These are phyloP conservation scores for Galleria mellonella DNA, from an alignment of 1,140 invertebrate genomes.

Conservation along the genomic window DNA sequence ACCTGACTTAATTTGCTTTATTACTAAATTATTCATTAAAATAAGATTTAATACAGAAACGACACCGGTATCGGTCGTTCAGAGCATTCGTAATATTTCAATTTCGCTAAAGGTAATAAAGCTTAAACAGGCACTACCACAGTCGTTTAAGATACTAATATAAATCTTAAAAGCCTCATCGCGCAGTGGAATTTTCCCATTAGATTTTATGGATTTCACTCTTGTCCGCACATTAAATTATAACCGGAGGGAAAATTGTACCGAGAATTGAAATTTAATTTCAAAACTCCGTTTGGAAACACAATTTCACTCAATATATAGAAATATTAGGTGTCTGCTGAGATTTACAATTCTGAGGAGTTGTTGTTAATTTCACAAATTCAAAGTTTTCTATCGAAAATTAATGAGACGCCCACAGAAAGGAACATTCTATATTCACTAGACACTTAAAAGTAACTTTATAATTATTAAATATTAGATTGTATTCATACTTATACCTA, in stretches of 20 bases:
- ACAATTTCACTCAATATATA: slow-evolving; percentile 10
- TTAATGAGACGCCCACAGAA: too few relatives aligned
- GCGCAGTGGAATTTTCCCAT: slow-evolving; percentile 51
- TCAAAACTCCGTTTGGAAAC: slow-evolving; percentile 14
- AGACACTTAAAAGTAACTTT: too few relatives aligned
- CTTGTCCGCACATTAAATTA: slow-evolving; percentile 63
- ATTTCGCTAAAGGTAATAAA: slow-evolving; percentile 24
- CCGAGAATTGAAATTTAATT: slow-evolving; percentile 54
- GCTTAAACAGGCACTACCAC: slow-evolving; percentile 22
- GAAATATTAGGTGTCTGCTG: slow-evolving; percentile 6
- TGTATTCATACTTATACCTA: too few relatives aligned
- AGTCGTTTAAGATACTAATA: slow-evolving; percentile 41
- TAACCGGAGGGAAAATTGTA: slow-evolving; percentile 47
- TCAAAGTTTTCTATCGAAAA: too few relatives aligned
- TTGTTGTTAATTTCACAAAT: background rate
- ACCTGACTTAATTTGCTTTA: too few relatives aligned
- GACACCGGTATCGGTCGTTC: too few relatives aligned
- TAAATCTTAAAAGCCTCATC: slow-evolving; percentile 52
- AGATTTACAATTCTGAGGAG: background rate
- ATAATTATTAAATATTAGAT: too few relatives aligned
- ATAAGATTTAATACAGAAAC: too few relatives aligned
- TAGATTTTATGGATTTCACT: slow-evolving; percentile 64
- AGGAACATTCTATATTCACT: too few relatives aligned
- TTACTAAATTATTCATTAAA: too few relatives aligned
- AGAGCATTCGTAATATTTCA: slow-evolving; percentile 10